Evolutionary conservation across 1,140 invertebrate species (phyloP).

Genomic region (Penaeus indicus): DNA sequence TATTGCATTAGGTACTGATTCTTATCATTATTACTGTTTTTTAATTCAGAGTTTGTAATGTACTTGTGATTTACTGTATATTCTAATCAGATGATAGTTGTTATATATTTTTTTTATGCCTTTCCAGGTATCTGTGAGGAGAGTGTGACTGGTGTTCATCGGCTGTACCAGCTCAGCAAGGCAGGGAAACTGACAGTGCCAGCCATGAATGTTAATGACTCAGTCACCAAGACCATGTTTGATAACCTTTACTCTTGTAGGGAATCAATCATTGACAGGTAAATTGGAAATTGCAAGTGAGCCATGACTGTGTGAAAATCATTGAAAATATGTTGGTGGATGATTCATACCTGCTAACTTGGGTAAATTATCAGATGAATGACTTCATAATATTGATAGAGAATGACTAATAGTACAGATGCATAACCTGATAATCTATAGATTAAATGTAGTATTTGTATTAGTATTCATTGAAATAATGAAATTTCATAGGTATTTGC

Average conservation of each 20-base stretch:
- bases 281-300: slow-evolving; percentile 68
- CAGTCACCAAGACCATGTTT: slow-evolving; percentile 99
- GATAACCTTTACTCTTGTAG: slow-evolving; percentile 95
- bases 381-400: too few relatives aligned
- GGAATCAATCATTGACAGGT: slow-evolving; percentile 91
- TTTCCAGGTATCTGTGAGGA: slow-evolving; percentile 94
- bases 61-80: not conserved
- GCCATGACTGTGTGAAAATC: too few relatives aligned
- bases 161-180: slow-evolving; percentile 96
- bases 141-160: slow-evolving; percentile 96
- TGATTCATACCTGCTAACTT: too few relatives aligned
- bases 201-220: slow-evolving; percentile 99
- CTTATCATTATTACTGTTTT: not conserved
- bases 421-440: too few relatives aligned
- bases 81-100: not conserved
- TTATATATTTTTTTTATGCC: not conserved
- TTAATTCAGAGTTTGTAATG: not conserved
- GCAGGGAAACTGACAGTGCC: slow-evolving; percentile 95
- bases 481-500: too few relatives aligned
- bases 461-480: too few relatives aligned
- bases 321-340: too few relatives aligned
- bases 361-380: too few relatives aligned
- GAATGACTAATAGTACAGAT: too few relatives aligned
- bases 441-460: too few relatives aligned
- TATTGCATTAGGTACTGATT: not conserved